Conservation (phyloP, 2,113 vertebrate genomes). For the Cheilinus undulatus region DNA sequence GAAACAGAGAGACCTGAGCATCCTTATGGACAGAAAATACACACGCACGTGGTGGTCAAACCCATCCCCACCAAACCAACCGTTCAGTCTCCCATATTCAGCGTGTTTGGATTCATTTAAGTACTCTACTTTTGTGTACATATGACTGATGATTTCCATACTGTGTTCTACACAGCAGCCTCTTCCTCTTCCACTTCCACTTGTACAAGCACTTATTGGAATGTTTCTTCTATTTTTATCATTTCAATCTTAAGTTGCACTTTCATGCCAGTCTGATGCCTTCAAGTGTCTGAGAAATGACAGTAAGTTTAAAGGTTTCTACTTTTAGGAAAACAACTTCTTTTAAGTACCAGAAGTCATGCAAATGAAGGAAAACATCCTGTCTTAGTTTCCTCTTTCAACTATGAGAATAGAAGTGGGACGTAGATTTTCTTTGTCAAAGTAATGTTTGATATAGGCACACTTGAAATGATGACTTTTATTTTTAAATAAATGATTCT, state of each 20-base stretch:
- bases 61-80: conserved; percentile 96
- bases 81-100: conserved; percentile 88
- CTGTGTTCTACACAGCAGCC: not conserved
- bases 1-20: conserved; percentile 80
- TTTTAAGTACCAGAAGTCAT: conserved; percentile 52
- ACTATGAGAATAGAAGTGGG: conserved; percentile 60
- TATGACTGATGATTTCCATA: conserved; percentile 41
- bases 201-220: conserved; percentile 73
- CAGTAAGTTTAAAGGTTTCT: conserved; percentile 65
- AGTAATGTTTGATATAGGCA: conserved; percentile 62
- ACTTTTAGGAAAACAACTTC: conserved; percentile 58
- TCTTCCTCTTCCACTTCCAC: conserved; percentile 25
- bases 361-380: conserved; percentile 54
- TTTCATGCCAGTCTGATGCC: conserved; percentile 44
- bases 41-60: conserved; percentile 93
- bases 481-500: conserved; percentile 78
- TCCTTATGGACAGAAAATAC: conserved; percentile 84
- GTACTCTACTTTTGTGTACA: conserved; percentile 35
- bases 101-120: conserved; percentile 95
- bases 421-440: conserved; percentile 59
- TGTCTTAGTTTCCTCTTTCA: conserved; percentile 66
- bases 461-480: conserved; percentile 58
- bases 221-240: conserved; percentile 52
- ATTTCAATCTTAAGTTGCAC: conserved; percentile 68
- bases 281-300: conserved; percentile 44